A percentile compares a stretch with the other conserved stretches of the same genome.
These are phyloP conservation scores for Caenorhabditis elegans DNA, from an alignment of 1,140 invertebrate genomes.

Conservation along the genomic window DNA sequence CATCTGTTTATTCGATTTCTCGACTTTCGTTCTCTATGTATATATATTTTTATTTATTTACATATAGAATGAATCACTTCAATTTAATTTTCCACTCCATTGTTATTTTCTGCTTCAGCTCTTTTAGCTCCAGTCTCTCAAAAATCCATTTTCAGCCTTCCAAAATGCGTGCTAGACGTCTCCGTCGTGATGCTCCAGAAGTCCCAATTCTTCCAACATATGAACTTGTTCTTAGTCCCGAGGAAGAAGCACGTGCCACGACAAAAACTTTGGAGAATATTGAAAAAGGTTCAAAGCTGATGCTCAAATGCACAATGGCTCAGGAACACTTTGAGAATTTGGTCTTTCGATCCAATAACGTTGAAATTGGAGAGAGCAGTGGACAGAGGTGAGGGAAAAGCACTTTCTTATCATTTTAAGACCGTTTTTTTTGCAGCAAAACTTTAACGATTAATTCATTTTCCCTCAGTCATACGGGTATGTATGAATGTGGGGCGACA, in stretches of 20 bases:
- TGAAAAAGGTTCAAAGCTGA: conserved; percentile 5
- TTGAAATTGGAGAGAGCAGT: background rate
- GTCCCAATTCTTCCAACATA: background rate
- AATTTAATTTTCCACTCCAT: background rate
- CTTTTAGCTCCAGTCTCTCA: background rate
- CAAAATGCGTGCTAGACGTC: background rate
- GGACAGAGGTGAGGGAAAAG: background rate
- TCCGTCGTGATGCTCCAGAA: background rate
- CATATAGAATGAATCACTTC: no score
- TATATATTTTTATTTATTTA: no score
- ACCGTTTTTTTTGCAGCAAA: background rate
- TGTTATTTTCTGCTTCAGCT: background rate
- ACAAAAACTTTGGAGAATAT: conserved; percentile 21
- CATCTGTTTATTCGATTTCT: background rate
- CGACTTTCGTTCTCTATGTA: background rate
- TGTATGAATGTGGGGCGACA: conserved; percentile 5
- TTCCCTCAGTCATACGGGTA: background rate
- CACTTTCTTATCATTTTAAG: background rate
- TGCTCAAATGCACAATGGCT: conserved; percentile 8
- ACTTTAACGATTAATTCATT: conserved; percentile 6
- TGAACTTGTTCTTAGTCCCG: background rate
- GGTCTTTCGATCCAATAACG: background rate
- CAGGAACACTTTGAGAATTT: conserved; percentile 8
- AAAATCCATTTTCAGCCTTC: background rate
- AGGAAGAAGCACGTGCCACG: background rate